These are phyloP conservation scores for Uria lomvia DNA, from an alignment of 2,113 vertebrate genomes.

Conservation along the genomic window DNA sequence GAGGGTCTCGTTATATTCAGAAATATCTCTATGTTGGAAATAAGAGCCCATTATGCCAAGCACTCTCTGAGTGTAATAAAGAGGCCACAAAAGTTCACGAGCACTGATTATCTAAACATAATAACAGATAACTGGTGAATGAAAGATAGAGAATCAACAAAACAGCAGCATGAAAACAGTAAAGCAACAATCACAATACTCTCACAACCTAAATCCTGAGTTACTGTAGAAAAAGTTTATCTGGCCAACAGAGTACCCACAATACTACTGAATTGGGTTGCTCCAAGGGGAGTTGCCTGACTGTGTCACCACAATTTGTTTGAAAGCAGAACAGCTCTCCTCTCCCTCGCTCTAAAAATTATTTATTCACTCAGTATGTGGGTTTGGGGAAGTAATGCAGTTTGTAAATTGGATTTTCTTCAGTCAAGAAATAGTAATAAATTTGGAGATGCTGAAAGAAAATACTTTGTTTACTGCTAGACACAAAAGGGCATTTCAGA, in stretches of 20 bases:
- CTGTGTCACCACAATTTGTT: neutral
- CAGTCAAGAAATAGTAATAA: constrained; percentile 4
- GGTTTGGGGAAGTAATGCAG: neutral
- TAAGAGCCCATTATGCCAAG: neutral
- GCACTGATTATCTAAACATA: neutral
- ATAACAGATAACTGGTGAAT: neutral
- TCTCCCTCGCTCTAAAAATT: neutral
- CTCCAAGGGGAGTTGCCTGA: neutral
- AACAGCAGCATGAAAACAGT: neutral
- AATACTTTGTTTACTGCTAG: neutral
- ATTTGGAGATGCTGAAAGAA: constrained; percentile 13
- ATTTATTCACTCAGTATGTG: constrained; percentile 23
- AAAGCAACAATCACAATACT: neutral
- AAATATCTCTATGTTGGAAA: neutral
- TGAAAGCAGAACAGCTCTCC: neutral
- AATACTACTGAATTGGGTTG: neutral
- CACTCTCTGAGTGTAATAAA: neutral
- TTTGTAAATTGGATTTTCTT: constrained; percentile 11
- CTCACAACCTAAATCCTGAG: neutral
- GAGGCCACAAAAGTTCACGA: neutral
- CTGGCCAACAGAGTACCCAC: neutral
- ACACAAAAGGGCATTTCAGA: neutral
- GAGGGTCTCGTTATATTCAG: neutral
- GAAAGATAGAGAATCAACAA: neutral
- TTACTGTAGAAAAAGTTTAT: neutral